Percentiles rank a stretch among this genome's conserved stretches.
Evolutionary conservation across 2,888 invertebrate genomes (phyloP).

Genomic region (Spicauda simplicius): DNA sequence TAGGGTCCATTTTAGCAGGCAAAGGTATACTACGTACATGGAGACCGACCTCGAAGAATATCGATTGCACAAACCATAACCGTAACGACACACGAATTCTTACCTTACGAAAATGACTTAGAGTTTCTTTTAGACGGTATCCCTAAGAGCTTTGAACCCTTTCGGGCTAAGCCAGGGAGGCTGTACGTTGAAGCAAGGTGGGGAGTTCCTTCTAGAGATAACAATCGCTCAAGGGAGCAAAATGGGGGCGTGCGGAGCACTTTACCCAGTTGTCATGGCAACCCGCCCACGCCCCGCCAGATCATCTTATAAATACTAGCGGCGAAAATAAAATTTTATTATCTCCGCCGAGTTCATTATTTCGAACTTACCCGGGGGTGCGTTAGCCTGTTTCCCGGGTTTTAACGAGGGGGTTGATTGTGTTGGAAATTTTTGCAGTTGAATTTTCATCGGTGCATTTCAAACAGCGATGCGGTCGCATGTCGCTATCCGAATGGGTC

Average conservation of each 20-base stretch:
- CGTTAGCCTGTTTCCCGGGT: slow-evolving; percentile 50
- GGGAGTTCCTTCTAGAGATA: slow-evolving; percentile 76
- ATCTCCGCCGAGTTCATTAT: slow-evolving; percentile 75
- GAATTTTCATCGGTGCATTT: slow-evolving; percentile 52
- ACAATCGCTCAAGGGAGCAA: slow-evolving; percentile 74
- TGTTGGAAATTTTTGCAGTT: slow-evolving; percentile 50
- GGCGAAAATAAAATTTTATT: slow-evolving; percentile 80
- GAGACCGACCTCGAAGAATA: slow-evolving; percentile 36
- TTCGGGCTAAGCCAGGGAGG: slow-evolving; percentile 71
- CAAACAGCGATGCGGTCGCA: slow-evolving; percentile 36
- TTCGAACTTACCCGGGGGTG: slow-evolving; percentile 63
- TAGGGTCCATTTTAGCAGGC: slow-evolving; percentile 43
- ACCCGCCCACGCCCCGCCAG: slow-evolving; percentile 75
- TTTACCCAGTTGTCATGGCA: slow-evolving; percentile 65
- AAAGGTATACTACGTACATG: slow-evolving; percentile 34
- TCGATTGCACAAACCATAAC: slow-evolving; percentile 44
- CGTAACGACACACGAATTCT: slow-evolving; percentile 35
- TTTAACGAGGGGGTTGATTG: slow-evolving; percentile 63
- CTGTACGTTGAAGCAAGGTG: slow-evolving; percentile 69
- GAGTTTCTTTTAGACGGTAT: slow-evolving; percentile 50
- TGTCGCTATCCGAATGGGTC: slow-evolving; percentile 17
- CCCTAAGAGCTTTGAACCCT: slow-evolving; percentile 65
- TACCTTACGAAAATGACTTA: slow-evolving; percentile 48
- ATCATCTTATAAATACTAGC: slow-evolving; percentile 74
- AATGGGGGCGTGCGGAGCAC: slow-evolving; percentile 74